Evolutionary conservation across 1,140 invertebrate species (phyloP), one percentile per base, ranked within the genome.

Genomic region (Calosoma granatense): DNA sequence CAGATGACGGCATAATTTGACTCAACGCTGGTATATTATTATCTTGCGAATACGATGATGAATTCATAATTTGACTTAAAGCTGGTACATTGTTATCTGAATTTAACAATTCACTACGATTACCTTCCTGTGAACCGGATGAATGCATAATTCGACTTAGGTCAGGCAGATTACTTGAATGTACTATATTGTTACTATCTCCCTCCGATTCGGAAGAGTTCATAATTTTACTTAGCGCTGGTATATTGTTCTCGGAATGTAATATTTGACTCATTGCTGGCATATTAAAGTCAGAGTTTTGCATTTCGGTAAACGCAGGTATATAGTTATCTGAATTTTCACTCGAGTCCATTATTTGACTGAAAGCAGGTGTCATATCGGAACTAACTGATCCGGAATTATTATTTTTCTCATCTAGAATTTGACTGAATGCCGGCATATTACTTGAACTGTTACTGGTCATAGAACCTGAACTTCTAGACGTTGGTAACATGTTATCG

Each of bases 11-110:
- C n/a, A n/a, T 20, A 60, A 57, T 53, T 56, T 47, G 41, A 53
- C 52, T 58, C 1, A 59, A 54, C 15, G 56, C 61, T 12, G 61
- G 53, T n/a, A 62, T 53, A n/a, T n/a, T n/a, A 52, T 59, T 55
- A 21, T 41, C 19, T 58, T 17, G 22, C 19, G 19, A 20, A n/a
- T 55, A 51, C 41, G n/a, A 20, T 36, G 17, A 23, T 20, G 51
- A 15, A 26, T 26, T 14, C 23, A 47, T 12, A 20, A 39, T 55
- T 12, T 19, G 54, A 20, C 36, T 55, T 4, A 20, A 19, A 1
- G 36, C n/a, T 20, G 36, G 54, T 22, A 17, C 9, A 39, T 17
- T 39, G 9, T 47, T 17, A 4, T 47, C 41, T 6, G 26, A 36
- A 36, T 36, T 36, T 36, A 36, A 36, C n/a, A 36, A 9, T n/a